phyloP scores from a whole-genome alignment of 2,888 invertebrate species.

The Ennomos quercinarius region DNA sequence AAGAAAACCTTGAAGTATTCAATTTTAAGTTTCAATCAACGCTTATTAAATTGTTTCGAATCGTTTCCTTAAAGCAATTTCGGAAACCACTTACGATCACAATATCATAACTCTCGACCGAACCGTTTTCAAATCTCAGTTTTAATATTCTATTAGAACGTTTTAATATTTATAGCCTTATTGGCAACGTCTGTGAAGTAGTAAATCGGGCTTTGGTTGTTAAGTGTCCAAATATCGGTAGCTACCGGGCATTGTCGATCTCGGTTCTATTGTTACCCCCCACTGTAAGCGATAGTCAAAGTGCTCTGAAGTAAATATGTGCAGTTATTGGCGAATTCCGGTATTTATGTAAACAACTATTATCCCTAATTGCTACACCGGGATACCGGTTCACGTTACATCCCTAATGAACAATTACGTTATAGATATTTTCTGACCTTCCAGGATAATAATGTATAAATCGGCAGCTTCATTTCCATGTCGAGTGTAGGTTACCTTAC shows the following conservation, averaged over 20 bases:
- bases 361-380: conserved; percentile 76
- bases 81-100: conserved; percentile 27
- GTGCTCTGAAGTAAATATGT: conserved; percentile 69
- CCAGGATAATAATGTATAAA: conserved; percentile 60
- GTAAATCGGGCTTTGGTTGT: conserved; percentile 28
- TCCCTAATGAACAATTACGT: conserved; percentile 79
- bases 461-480: conserved; percentile 54
- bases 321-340: conserved; percentile 68
- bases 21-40: conserved; percentile 7
- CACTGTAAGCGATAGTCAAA: conserved; percentile 71
- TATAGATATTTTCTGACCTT: conserved; percentile 81
- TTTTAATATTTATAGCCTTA: conserved; percentile 35
- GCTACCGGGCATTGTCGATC: conserved; percentile 59
- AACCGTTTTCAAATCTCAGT: conserved; percentile 30
- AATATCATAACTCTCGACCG: conserved; percentile 23
- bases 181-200: conserved; percentile 29
- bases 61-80: conserved; percentile 14
- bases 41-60: conserved; percentile 6
- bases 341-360: conserved; percentile 80
- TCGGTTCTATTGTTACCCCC: conserved; percentile 61
- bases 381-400: conserved; percentile 62
- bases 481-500: conserved; percentile 40
- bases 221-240: conserved; percentile 24
- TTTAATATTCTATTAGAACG: conserved; percentile 34
- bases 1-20: conserved; percentile 1